Evolutionary conservation across 2,888 invertebrate genomes (phyloP).

Genomic region (Alsophila aescularia): DNA sequence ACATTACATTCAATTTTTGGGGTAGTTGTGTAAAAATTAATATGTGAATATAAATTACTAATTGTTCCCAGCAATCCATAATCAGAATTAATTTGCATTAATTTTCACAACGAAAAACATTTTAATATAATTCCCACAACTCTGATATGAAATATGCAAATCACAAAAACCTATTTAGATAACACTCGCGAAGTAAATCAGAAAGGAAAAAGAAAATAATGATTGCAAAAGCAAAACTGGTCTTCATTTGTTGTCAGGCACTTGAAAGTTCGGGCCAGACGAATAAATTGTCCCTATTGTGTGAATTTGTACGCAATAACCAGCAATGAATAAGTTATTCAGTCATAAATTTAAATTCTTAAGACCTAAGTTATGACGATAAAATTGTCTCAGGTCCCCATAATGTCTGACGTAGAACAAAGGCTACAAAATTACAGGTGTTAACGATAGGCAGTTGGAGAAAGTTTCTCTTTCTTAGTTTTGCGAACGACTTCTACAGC

Average conservation of each 20-base stretch:
- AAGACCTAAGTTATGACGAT: conserved; percentile 52
- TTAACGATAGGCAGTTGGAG: conserved; percentile 6
- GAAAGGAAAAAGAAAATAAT: conserved; percentile 44
- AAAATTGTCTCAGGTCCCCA: conserved; percentile 40
- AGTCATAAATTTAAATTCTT: conserved; percentile 61
- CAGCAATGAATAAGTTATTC: conserved; percentile 68
- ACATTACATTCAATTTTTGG: no score
- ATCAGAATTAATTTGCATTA: conserved; percentile 15
- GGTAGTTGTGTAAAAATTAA: no score
- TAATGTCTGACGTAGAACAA: conserved; percentile 33
- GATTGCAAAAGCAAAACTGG: conserved; percentile 48
- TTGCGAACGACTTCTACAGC: background rate
- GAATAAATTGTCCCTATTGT: conserved; percentile 68
- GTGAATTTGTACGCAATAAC: conserved; percentile 64
- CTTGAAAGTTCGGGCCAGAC: conserved; percentile 55
- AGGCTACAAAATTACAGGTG: conserved; percentile 21
- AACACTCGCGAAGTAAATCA: conserved; percentile 30
- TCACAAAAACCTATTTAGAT: conserved; percentile 27
- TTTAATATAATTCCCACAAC: conserved; percentile 7
- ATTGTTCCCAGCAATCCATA: conserved; percentile 3
- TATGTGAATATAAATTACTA: background rate
- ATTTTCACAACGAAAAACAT: conserved; percentile 12
- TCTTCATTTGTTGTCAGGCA: conserved; percentile 43
- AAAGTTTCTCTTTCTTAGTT: conserved; percentile 19
- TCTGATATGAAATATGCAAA: conserved; percentile 31